Conservation (phyloP, 2,888 invertebrate species). For the Athrips mouffetella region DNA sequence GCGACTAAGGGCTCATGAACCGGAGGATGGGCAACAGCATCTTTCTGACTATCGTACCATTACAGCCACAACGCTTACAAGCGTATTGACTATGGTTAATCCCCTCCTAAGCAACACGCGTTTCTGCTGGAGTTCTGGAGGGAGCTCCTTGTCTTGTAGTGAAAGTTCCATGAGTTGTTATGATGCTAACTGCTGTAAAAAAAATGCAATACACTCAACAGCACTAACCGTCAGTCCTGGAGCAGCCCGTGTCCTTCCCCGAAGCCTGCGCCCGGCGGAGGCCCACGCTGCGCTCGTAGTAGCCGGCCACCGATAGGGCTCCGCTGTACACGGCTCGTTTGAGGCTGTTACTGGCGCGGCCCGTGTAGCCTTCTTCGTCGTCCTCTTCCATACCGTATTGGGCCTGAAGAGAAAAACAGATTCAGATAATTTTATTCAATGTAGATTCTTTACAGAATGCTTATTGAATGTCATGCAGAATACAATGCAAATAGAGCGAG, state of each 20-base stretch:
- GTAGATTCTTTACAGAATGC: too few relatives aligned
- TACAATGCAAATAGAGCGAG: too few relatives aligned
- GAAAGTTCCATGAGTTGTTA: too few relatives aligned
- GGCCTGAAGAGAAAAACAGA: conserved; percentile 66
- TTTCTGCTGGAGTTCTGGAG: too few relatives aligned
- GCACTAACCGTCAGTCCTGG: conserved; percentile 85
- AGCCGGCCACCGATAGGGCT: conserved; percentile 89
- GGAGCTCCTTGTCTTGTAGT: too few relatives aligned
- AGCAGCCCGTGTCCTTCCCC: conserved; percentile 89
- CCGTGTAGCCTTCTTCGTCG: conserved; percentile 85
- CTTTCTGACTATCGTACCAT: too few relatives aligned
- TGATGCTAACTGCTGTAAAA: background rate
- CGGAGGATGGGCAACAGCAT: too few relatives aligned
- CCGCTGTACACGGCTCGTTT: conserved; percentile 91
- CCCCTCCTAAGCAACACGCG: too few relatives aligned
- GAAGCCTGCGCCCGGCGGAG: conserved; percentile 85
- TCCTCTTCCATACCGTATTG: conserved; percentile 95
- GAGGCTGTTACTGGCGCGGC: conserved; percentile 87
- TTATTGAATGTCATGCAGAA: too few relatives aligned
- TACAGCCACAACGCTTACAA: too few relatives aligned
- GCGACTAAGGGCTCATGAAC: too few relatives aligned
- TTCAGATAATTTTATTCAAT: background rate
- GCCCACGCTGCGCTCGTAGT: conserved; percentile 89
- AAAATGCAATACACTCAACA: background rate
- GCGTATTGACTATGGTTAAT: too few relatives aligned